phyloP scores from a whole-genome alignment of 2,113 vertebrate species.

The Larimichthys crocea region DNA sequence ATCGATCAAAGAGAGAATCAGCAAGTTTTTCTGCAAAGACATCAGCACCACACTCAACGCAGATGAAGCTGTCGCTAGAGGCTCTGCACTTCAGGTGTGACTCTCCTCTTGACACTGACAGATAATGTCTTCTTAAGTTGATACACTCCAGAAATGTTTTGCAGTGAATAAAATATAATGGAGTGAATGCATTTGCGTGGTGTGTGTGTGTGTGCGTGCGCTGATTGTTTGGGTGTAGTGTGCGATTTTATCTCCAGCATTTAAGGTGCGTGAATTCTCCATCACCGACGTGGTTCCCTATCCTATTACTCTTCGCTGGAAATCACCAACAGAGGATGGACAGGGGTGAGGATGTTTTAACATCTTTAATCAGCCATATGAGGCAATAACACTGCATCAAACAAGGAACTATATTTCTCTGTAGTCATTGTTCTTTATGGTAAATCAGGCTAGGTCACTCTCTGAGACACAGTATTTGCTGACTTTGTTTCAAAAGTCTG shows the following conservation, averaged over 20 bases:
- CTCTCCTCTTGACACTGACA: not conserved
- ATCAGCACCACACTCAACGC: constrained; percentile 96
- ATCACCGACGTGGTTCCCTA: constrained; percentile 96
- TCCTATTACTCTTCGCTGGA: constrained; percentile 94
- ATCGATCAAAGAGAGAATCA: constrained; percentile 92
- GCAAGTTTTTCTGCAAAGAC: constrained; percentile 92
- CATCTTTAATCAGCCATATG: not conserved
- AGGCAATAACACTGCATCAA: not conserved
- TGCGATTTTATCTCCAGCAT: constrained; percentile 96
- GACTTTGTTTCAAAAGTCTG: constrained; percentile 10
- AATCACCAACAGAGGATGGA: constrained; percentile 92
- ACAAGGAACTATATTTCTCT: constrained; percentile 4
- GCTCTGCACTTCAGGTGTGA: constrained; percentile 93
- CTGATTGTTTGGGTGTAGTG: constrained; percentile 83
- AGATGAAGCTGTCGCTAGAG: constrained; percentile 96
- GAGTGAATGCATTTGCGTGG: constrained; percentile 5
- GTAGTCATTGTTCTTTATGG: not conserved
- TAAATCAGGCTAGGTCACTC: constrained; percentile 1
- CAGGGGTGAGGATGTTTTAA: constrained; percentile 83
- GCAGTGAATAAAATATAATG: not conserved
- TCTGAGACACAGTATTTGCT: constrained; percentile 8
- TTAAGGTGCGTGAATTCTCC: constrained; percentile 97
- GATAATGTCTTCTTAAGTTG: not conserved
- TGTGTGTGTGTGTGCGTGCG: constrained; percentile 29
- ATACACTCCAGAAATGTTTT: not conserved